Percentiles rank a stretch among this genome's conserved stretches.
phyloP scores from a whole-genome alignment of 2,888 invertebrate genomes.

The Eilema griseolum region DNA sequence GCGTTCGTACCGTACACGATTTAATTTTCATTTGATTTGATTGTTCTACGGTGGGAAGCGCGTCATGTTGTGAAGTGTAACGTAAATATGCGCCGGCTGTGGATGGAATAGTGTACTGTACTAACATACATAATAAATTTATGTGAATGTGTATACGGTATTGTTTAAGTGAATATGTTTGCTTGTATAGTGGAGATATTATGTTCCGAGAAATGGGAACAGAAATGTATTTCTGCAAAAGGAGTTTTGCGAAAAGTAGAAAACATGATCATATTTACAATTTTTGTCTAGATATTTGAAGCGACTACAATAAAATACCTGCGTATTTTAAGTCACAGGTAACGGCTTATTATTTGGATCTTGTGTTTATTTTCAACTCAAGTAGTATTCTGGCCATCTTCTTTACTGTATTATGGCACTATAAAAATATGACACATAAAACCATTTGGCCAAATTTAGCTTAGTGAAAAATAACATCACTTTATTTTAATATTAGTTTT shows the following conservation, averaged over 20 bases:
- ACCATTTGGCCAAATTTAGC: too few relatives aligned
- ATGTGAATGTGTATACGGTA: conserved; percentile 11
- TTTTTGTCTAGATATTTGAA: neutral
- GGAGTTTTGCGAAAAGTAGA: neutral
- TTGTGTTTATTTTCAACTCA: neutral
- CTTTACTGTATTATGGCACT: too few relatives aligned
- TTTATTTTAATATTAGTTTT: too few relatives aligned
- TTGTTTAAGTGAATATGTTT: neutral
- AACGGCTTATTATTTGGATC: neutral
- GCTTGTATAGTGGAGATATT: neutral
- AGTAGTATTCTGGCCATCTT: neutral
- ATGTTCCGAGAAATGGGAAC: neutral
- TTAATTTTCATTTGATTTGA: conserved; percentile 73
- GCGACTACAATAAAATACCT: neutral
- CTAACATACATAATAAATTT: conserved; percentile 16
- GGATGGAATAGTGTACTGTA: conserved; percentile 25
- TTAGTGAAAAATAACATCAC: too few relatives aligned
- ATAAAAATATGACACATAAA: too few relatives aligned
- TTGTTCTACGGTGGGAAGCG: conserved; percentile 53
- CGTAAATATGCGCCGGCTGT: conserved; percentile 54
- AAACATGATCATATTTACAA: neutral
- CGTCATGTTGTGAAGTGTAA: conserved; percentile 54
- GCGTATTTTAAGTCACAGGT: neutral
- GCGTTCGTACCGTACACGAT: conserved; percentile 65
- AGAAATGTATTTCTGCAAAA: neutral